phyloP scores from a whole-genome alignment of 2,888 invertebrate genomes.

The Sisyra nigra region DNA sequence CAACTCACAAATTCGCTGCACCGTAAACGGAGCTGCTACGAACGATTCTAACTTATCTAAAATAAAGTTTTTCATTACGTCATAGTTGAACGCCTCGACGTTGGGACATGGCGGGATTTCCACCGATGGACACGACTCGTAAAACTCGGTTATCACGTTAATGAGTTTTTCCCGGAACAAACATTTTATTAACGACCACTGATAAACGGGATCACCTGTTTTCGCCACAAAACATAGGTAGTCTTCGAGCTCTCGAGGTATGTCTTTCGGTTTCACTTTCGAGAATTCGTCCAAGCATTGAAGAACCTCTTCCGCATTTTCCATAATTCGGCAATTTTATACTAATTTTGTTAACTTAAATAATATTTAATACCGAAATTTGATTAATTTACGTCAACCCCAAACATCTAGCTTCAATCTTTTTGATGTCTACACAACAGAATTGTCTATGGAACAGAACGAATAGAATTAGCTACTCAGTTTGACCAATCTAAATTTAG shows the following conservation, averaged over 20 bases:
- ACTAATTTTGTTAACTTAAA: not conserved
- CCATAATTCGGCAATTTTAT: constrained; percentile 34
- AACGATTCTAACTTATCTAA: constrained; percentile 70
- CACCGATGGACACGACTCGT: constrained; percentile 55
- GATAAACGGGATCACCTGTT: constrained; percentile 87
- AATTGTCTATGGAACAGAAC: no score
- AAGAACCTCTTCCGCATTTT: constrained; percentile 72
- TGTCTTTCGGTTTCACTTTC: constrained; percentile 57
- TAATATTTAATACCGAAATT: no score
- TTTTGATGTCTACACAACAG: no score
- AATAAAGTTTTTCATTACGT: constrained; percentile 70
- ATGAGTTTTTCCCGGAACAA: constrained; percentile 78
- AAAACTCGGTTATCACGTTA: constrained; percentile 74
- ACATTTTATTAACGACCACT: constrained; percentile 77
- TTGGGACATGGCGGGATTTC: constrained; percentile 81
- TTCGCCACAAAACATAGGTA: constrained; percentile 81
- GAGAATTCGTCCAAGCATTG: constrained; percentile 72
- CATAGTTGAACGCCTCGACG: constrained; percentile 80
- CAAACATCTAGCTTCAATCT: no score
- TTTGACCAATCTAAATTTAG: no score
- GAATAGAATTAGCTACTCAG: no score
- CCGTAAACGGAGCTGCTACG: constrained; percentile 85
- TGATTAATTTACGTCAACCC: no score
- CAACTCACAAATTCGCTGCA: constrained; percentile 90
- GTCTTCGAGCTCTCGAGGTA: constrained; percentile 77